These are phyloP conservation scores for Euzetes globulus DNA, from an alignment of 2,888 invertebrate genomes.

Conservation along the genomic window DNA sequence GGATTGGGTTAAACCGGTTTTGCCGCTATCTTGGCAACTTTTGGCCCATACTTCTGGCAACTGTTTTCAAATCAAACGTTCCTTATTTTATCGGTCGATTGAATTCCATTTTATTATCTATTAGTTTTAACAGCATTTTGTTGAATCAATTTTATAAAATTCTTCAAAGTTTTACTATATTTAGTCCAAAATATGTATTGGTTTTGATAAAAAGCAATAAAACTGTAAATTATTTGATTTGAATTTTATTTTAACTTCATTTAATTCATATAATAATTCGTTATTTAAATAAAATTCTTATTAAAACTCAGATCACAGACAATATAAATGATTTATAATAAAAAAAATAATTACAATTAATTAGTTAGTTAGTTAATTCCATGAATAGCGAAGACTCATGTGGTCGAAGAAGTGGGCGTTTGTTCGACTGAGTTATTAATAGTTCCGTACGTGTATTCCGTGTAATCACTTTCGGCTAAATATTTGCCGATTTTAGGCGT, in stretches of 20 bases:
- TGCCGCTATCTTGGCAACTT: not conserved
- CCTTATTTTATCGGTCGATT: not conserved
- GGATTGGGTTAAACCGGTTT: constrained; percentile 65
- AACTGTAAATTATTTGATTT: too few species aligned
- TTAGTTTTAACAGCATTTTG: not conserved
- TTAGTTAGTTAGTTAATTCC: too few species aligned
- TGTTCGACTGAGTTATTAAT: not conserved
- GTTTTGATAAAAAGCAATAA: too few species aligned
- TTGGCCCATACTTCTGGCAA: not conserved
- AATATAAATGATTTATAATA: too few species aligned
- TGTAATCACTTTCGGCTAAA: constrained; percentile 31
- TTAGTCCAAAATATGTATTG: too few species aligned
- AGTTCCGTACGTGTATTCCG: constrained; percentile 27
- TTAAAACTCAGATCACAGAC: too few species aligned
- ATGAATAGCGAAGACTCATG: not conserved
- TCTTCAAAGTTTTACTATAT: too few species aligned
- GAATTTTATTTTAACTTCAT: too few species aligned
- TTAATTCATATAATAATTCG: too few species aligned
- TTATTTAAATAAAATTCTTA: too few species aligned
- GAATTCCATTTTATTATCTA: not conserved
- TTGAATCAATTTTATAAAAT: too few species aligned
- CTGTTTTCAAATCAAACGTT: not conserved
- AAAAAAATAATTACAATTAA: too few species aligned
- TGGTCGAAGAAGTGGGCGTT: not conserved
- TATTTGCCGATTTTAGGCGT: constrained; percentile 27